Evolutionary conservation across 2,888 invertebrate species (phyloP).

Genomic region (Cephalotes varians): DNA sequence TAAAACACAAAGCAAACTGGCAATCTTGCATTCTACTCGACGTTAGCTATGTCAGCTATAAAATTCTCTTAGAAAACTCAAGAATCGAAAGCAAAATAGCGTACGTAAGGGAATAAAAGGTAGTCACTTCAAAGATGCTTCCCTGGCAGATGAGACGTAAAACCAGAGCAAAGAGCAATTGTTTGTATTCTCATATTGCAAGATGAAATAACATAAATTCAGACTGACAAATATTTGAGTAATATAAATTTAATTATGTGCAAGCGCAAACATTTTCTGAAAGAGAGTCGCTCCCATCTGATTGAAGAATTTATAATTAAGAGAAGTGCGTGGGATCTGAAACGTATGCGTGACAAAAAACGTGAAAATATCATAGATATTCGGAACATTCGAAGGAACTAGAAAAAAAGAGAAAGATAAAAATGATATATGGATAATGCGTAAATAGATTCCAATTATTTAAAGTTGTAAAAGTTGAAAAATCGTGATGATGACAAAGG

Average conservation of each 20-base stretch:
- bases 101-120: neutral
- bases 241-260: constrained; percentile 1
- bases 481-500: neutral
- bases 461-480: neutral
- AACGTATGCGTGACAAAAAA: neutral
- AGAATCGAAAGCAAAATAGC: neutral
- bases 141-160: neutral
- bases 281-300: neutral
- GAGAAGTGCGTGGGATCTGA: neutral
- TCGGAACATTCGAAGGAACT: neutral
- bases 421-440: neutral
- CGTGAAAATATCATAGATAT: neutral
- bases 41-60: neutral
- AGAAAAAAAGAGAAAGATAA: neutral
- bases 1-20: constrained; percentile 39
- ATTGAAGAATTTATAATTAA: neutral
- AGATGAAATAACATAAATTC: neutral
- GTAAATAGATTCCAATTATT: constrained; percentile 7
- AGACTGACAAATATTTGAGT: neutral
- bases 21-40: constrained; percentile 12
- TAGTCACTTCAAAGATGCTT: neutral
- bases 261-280: neutral
- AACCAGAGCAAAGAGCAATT: neutral
- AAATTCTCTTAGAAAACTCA: constrained; percentile 10
- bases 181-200: constrained; percentile 27